Conservation (phyloP, 2,113 vertebrate species). For the Campylomormyrus tamandua region DNA sequence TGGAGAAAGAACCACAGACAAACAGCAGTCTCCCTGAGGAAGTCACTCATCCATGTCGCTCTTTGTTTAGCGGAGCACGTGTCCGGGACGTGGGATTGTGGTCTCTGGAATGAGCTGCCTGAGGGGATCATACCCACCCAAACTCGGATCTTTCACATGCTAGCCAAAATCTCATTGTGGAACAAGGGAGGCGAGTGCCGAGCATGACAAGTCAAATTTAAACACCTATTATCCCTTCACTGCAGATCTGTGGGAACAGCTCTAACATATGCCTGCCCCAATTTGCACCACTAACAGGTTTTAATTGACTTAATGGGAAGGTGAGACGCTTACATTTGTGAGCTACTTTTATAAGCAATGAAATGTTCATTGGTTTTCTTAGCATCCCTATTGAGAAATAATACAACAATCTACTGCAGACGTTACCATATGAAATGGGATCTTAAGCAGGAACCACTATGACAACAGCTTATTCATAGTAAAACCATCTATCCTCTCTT, state of each 20-base stretch:
- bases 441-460: background rate
- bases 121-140: background rate
- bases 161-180: too few relatives aligned
- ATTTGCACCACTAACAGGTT: background rate
- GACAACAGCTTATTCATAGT: background rate
- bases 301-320: constrained; percentile 23
- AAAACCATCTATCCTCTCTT: background rate
- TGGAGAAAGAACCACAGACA: background rate
- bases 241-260: background rate
- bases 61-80: background rate
- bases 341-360: constrained; percentile 9
- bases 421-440: background rate
- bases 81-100: background rate
- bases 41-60: background rate
- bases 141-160: background rate
- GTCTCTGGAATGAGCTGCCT: background rate
- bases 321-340: background rate
- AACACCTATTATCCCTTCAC: background rate
- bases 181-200: background rate
- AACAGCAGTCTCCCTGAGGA: constrained; percentile 11
- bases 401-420: background rate
- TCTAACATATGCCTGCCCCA: background rate
- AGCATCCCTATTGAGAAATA: constrained; percentile 4
- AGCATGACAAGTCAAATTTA: background rate
- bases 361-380: background rate